Percentiles rank a stretch among this genome's conserved stretches.
Evolutionary conservation across 2,797 vertebrate genomes (phyloP).

Genomic region (Monodelphis domestica): DNA sequence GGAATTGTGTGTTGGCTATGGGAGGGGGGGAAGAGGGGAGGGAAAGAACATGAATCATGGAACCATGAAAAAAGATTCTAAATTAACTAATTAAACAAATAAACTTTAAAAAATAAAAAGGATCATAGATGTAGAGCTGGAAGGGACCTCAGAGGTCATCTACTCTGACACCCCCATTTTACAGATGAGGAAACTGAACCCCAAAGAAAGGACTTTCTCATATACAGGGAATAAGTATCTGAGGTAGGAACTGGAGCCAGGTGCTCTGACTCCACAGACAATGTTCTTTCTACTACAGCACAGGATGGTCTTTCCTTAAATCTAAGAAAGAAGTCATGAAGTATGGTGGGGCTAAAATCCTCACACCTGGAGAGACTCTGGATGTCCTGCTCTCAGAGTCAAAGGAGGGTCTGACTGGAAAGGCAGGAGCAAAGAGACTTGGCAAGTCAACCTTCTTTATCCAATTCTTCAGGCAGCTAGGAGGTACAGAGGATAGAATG

Average conservation of each 20-base stretch:
- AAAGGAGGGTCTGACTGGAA: background rate
- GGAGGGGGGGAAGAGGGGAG: too few species aligned
- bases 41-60: too few species aligned
- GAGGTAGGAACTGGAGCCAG: background rate
- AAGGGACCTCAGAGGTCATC: background rate
- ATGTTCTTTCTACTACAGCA: background rate
- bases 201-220: background rate
- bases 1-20: too few species aligned
- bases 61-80: too few species aligned
- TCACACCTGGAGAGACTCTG: background rate
- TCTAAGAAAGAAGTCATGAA: background rate
- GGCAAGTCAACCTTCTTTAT: background rate
- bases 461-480: too few species aligned
- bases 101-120: too few species aligned
- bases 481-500: too few species aligned
- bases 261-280: background rate
- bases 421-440: background rate
- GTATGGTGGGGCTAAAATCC: background rate
- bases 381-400: background rate
- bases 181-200: background rate
- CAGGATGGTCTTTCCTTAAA: background rate
- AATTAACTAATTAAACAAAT: too few species aligned
- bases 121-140: background rate
- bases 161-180: background rate
- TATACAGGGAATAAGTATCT: background rate